These are phyloP conservation scores for Spinus pinus DNA, from an alignment of 2,797 vertebrate species.

Conservation along the genomic window DNA sequence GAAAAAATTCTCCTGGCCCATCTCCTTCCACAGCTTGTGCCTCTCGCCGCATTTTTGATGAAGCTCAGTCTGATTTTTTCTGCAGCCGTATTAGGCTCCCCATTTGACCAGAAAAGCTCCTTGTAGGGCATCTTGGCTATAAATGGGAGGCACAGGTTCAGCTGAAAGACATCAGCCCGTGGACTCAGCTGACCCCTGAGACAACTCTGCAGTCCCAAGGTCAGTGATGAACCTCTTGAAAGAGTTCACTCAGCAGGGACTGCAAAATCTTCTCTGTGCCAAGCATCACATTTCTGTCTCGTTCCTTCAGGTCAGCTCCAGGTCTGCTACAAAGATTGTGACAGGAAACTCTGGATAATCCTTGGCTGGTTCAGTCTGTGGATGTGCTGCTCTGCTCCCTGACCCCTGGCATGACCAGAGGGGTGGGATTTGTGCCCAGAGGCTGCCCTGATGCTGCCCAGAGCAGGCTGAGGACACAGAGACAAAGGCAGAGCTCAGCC, in stretches of 20 bases:
- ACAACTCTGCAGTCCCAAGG: background rate
- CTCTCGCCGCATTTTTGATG: background rate
- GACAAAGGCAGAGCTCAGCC: background rate
- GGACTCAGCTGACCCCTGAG: accelerated
- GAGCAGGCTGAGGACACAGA: accelerated
- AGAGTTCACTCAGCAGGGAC: background rate
- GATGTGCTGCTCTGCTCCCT: background rate
- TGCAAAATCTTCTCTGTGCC: background rate
- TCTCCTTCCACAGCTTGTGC: background rate
- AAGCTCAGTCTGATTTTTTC: background rate
- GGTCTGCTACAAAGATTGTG: background rate
- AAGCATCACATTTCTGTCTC: background rate
- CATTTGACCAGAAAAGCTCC: background rate
- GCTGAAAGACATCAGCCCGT: background rate
- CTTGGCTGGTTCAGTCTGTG: background rate
- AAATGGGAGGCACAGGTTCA: background rate
- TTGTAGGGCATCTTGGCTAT: accelerated
- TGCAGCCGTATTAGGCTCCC: background rate
- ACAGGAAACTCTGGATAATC: background rate
- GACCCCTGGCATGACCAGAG: accelerated
- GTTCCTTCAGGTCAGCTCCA: background rate
- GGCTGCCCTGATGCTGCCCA: background rate
- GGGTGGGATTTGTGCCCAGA: background rate
- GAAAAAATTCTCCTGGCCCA: background rate
- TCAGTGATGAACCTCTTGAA: background rate